Base-by-base conservation (phyloP, 2,888 invertebrate species). In the Tridacna gigas region DNA sequence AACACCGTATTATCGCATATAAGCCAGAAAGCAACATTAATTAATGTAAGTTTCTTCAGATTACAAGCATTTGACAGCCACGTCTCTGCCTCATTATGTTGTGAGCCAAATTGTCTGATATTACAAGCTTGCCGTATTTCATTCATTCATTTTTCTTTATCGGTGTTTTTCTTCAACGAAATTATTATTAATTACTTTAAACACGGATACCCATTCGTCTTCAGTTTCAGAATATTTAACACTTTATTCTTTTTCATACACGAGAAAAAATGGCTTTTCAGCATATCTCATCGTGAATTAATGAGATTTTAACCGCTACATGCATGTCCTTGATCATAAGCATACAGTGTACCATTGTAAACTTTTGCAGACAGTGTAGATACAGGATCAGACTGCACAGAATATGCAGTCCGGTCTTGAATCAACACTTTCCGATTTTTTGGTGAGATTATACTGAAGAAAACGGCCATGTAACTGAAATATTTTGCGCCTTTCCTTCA, bases 1-100 rank as follows among this genome's bases (percentile, higher is more conserved):
- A 51, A 71, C 71, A 22, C 71, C 71, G 48, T 51, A 37, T 71
- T 48, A 71, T 71, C 25, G 48, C 25, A 51, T 26, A 37, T 22
- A 47, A 48, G 71, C 25, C 51, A 25, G 56, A 71, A 71, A 71
- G 71, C 71, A 47, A 71, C 71, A 51, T 71, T 51, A 71, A 71
- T 71, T 71, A 71, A 25, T 71, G 71, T 71, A 48, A 22, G 51
- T 71, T 48, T 71, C 71, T 71, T 71, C 71, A 25, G 48, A 71
- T 71, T 71, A 71, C 71, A 51, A 9, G 15, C 15, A 71, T 15
- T 26, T 71, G 71, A 71, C 71, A 71, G 48, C 15, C 47, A 47
- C 9, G 71, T 51, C 51, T 37, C 48, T 48, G 51, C 18, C 26
- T 51, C 25, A 22, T 71, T 71, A 71, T 71, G 26, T 71, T 12